Evolutionary conservation across 2,888 invertebrate genomes (phyloP), one percentile per base, ranked within the genome.

Genomic region (Netelia melanura): DNA sequence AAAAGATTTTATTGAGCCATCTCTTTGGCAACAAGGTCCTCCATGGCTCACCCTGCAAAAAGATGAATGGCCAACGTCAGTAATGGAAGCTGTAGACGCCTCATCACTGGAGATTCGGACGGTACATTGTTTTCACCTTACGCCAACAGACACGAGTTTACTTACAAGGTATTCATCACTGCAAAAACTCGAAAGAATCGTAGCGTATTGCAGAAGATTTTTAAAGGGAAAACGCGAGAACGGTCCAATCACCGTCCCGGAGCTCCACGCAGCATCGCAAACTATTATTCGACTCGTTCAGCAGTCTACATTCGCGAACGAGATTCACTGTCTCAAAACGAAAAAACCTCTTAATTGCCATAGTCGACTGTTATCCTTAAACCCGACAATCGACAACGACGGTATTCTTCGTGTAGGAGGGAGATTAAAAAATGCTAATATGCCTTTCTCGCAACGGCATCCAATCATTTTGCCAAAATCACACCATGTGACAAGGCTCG

Each of bases 11-110:
- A 11, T n/a, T 1, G 2, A 43, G 10, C 2, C 64, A 5, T 10
- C 43, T 6, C 30, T 71, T 10, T 88, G 84, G 84, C 70, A 61
- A 30, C 38, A 79, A 43, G 88, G 87, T 11, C 79, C 86, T 23
- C 10, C 3, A 9, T 86, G 82, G 76, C 17, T 81, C 30, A 14
- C 17, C n/a, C 10, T 23, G 5, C 23, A n/a, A 10, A 74, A 83
- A 58, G 58, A 44, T 21, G 1, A 17, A n/a, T 83, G 78, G 83
- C 78, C 78, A 10, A 58, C 3, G n/a, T 58, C 70, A 2, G 2
- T 64, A 3, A 72, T 79, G 0, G 6, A n/a, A 14, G 10, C 23
- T 1, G 30, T 58, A 3, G 48, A 43, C 2, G 61, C 67, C 17
- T 11, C 65, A 1, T 25, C 14, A 43, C 11, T 65, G 1, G 65